Conservation (phyloP, 2,888 invertebrate species). For the Macropis europaea region DNA sequence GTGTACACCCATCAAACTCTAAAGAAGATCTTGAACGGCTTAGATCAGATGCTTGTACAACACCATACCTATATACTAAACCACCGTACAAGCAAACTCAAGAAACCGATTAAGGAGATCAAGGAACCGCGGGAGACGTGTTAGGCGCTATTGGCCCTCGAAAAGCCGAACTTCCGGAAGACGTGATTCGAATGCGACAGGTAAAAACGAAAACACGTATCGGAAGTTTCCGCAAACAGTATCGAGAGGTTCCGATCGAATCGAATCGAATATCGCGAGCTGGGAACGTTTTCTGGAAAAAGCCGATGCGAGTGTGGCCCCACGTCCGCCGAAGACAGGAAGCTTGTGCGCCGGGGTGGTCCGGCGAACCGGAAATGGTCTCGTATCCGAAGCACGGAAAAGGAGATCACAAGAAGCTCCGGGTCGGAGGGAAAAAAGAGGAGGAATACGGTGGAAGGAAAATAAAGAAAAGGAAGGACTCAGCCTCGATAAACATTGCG, state of each 20-base stretch:
- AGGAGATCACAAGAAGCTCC: constrained; percentile 2
- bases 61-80: too few relatives aligned
- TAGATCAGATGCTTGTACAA: too few relatives aligned
- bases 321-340: constrained; percentile 25
- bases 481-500: constrained; percentile 70
- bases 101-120: too few relatives aligned
- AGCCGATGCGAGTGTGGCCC: constrained; percentile 27
- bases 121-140: too few relatives aligned
- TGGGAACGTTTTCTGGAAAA: constrained; percentile 33
- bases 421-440: not conserved
- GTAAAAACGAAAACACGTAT: not conserved
- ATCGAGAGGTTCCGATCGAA: constrained; percentile 21
- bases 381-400: constrained; percentile 10
- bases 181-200: too few relatives aligned
- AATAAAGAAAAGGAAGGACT: constrained; percentile 47
- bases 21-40: too few relatives aligned
- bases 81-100: too few relatives aligned
- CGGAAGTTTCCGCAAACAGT: constrained; percentile 25
- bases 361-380: constrained; percentile 21
- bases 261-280: constrained; percentile 46
- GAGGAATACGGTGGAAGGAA: constrained; percentile 18
- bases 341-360: constrained; percentile 26
- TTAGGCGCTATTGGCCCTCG: too few relatives aligned
- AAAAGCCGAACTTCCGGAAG: too few relatives aligned
- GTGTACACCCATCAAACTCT: too few relatives aligned